phyloP scores from a whole-genome alignment of 2,113 vertebrate species.

The Alces alces region DNA sequence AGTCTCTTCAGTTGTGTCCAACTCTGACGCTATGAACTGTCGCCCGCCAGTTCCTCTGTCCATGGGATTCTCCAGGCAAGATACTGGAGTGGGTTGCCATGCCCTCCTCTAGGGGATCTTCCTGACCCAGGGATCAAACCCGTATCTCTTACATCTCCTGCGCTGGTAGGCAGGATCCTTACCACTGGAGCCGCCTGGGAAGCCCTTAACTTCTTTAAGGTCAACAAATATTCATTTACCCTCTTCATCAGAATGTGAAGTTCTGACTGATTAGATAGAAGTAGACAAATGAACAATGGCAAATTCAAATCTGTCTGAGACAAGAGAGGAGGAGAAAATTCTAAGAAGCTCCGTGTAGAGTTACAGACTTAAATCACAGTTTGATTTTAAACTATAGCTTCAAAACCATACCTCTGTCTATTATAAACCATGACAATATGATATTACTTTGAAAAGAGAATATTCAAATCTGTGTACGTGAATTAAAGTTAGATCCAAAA shows the following conservation, averaged over 20 bases:
- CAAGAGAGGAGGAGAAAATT: background rate
- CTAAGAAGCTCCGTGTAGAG: background rate
- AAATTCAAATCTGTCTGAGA: background rate
- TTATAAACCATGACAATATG: background rate
- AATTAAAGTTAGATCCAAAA: background rate
- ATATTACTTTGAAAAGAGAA: background rate
- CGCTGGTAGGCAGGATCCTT: background rate
- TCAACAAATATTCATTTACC: background rate
- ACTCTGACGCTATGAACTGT: fast-evolving
- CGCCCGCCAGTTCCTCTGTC: background rate
- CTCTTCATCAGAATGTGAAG: background rate
- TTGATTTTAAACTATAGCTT: background rate
- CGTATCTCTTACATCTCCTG: fast-evolving
- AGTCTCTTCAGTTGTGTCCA: background rate
- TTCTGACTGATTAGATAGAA: background rate
- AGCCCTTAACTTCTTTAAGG: background rate
- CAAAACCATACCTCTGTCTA: background rate
- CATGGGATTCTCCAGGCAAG: background rate
- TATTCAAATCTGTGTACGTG: background rate
- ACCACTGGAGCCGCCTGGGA: background rate
- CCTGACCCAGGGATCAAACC: background rate
- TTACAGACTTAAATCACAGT: background rate
- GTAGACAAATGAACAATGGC: background rate
- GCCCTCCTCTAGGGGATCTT: background rate
- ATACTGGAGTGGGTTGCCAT: background rate